A percentile compares a stretch with the other conserved stretches of the same genome.
Evolutionary conservation across 2,888 invertebrate species (phyloP).

Genomic region (Oegoconia quadripuncta): DNA sequence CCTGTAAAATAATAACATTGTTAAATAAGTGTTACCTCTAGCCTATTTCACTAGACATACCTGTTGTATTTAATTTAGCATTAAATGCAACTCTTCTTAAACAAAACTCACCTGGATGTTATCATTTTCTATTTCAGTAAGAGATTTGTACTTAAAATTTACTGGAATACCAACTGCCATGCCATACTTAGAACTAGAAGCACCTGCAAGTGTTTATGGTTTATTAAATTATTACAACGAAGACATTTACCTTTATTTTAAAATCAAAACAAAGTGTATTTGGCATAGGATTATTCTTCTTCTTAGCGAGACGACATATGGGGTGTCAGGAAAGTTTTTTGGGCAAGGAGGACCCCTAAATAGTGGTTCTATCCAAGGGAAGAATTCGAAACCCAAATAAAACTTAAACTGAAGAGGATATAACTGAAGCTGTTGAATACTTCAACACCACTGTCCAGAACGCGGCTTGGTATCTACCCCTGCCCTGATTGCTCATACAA

Average conservation of each 20-base stretch:
- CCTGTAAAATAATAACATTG: constrained; percentile 50
- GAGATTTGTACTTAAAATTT: constrained; percentile 81
- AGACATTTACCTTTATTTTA: background rate
- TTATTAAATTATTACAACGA: background rate
- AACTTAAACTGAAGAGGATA: constrained; percentile 12
- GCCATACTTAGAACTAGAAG: constrained; percentile 78
- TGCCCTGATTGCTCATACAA: background rate
- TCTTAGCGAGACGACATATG: too few species aligned
- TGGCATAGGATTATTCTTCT: background rate
- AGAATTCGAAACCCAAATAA: constrained; percentile 5
- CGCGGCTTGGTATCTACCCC: constrained; percentile 4
- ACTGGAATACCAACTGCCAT: constrained; percentile 86
- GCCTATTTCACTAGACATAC: background rate
- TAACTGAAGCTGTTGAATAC: too few species aligned
- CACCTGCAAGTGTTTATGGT: constrained; percentile 44
- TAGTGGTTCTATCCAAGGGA: too few species aligned
- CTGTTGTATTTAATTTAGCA: constrained; percentile 1
- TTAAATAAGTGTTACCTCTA: constrained; percentile 1
- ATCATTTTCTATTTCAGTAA: constrained; percentile 76
- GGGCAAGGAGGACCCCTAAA: too few species aligned
- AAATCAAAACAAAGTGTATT: too few species aligned
- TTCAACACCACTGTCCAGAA: constrained; percentile 8
- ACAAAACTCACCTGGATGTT: constrained; percentile 69
- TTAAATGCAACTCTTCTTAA: background rate
- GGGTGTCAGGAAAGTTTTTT: too few species aligned